Evolutionary conservation across 2,113 vertebrate genomes (phyloP), one percentile per base, ranked within the genome.

Genomic region (Hippocampus zosterae): DNA sequence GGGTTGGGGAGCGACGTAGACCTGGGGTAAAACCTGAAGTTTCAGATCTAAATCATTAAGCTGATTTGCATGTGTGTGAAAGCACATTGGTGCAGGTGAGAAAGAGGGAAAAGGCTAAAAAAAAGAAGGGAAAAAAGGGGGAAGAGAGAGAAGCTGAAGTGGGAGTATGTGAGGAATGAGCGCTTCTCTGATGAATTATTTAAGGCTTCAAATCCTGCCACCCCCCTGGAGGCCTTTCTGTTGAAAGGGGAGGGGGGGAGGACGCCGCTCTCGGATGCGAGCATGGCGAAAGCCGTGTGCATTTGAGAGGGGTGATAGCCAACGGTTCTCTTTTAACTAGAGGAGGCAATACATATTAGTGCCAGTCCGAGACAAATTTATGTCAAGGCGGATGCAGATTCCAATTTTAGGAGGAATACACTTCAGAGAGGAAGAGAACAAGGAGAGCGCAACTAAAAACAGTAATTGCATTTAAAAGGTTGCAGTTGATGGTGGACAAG

Each of bases 151-250:
- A 6, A 53, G 18, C 71, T 61, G 80, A 81, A 81, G 68, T 81
- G 79, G 70, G 72, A 81, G 78, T 71, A 83, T 84, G 76, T 80
- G 86, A 84, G 80, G 74, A 85, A 84, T 76, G 56, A 86, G 73
- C 42, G 41, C 65, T 81, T 57, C 72, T 80, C 81, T 82, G 83
- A 90, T 92, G 79, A 91, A 91, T 92, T 91, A 92, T 91, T 92
- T 84, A 91, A 85, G 72, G 66, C 55, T 73, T 85, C 77, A 88
- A 89, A 92, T 84, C 87, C 83, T 74, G 75, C 41, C 41, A 75
- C 72, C 68, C 85, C 84, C 86, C 52, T 67, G 46, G 87, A 90
- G 86, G 86, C 73, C 65, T 78, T 80, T 75, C 59, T 19, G 23
- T 65, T 65, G 55, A 65, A 74, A 64, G 42, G 63, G 74, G 75